A percentile compares a stretch with the other conserved stretches of the same genome.
Evolutionary conservation across 2,113 vertebrate species (phyloP).

Genomic region (Cercopithecus mona): DNA sequence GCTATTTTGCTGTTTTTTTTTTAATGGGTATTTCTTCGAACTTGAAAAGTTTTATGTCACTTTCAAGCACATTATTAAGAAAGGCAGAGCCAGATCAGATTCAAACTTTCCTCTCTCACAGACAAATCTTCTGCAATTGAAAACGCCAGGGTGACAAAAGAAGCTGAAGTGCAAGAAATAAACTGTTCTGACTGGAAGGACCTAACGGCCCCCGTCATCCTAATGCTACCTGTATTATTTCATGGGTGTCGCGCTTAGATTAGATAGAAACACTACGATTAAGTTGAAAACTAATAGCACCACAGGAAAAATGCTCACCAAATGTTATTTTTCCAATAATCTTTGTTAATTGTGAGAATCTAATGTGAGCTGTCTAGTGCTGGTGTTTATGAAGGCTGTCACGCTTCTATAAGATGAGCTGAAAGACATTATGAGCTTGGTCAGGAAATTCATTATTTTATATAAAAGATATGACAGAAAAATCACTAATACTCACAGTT

Average conservation of each 20-base stretch:
- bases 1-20: conserved; percentile 39
- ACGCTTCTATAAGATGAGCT: not conserved
- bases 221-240: conserved; percentile 29
- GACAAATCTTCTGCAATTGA: conserved; percentile 49
- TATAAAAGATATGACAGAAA: not conserved
- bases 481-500: not conserved
- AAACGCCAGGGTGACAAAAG: conserved; percentile 57
- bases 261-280: conserved; percentile 46
- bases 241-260: conserved; percentile 16
- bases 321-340: conserved; percentile 8
- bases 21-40: conserved; percentile 52
- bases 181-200: conserved; percentile 42
- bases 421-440: not conserved
- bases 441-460: conserved; percentile 7
- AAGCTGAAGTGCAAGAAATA: not conserved
- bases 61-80: conserved; percentile 63
- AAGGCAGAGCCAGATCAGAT: conserved; percentile 46
- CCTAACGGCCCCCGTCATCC: not conserved
- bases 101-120: conserved; percentile 22
- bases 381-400: not conserved
- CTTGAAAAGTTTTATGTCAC: conserved; percentile 61
- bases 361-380: not conserved
- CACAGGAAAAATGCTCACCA: conserved; percentile 29
- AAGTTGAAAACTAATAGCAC: conserved; percentile 35
- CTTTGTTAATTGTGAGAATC: not conserved